Conservation (phyloP, 2,113 vertebrate genomes). For the Cromileptes altivelis region DNA sequence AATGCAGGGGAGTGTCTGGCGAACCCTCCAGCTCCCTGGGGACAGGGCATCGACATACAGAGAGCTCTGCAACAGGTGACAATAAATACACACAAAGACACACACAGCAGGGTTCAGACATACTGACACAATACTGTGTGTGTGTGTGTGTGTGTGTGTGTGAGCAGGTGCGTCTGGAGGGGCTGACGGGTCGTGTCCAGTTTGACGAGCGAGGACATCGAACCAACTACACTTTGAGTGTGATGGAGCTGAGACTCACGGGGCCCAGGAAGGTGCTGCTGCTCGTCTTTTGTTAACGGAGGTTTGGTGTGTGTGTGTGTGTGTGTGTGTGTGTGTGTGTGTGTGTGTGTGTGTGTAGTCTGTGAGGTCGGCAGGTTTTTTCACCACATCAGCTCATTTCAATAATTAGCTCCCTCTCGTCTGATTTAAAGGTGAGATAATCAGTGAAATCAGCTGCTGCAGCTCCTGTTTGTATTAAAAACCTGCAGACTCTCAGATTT, state of each 20-base stretch:
- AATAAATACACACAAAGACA: not conserved
- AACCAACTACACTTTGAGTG: constrained; percentile 93
- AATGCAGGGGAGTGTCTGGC: constrained; percentile 97
- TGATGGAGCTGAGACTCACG: constrained; percentile 91
- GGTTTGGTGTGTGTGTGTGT: not conserved
- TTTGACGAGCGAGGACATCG: constrained; percentile 96
- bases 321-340: not conserved
- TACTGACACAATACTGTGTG: not conserved
- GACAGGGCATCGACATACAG: constrained; percentile 98
- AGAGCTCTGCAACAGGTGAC: constrained; percentile 95
- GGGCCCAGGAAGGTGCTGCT: constrained; percentile 88
- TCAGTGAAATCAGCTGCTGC: constrained; percentile 63
- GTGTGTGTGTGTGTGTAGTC: too few relatives aligned
- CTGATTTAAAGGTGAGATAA: constrained; percentile 45
- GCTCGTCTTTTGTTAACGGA: not conserved
- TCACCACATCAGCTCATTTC: constrained; percentile 47
- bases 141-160: constrained; percentile 14
- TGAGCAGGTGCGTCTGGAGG: constrained; percentile 92
- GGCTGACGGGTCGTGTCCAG: constrained; percentile 93
- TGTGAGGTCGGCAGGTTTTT: constrained; percentile 16
- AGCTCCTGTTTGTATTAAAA: constrained; percentile 16
- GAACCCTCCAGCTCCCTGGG: constrained; percentile 97
- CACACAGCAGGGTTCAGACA: not conserved
- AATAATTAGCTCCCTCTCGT: constrained; percentile 43
- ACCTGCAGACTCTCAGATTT: constrained; percentile 31